Evolutionary conservation across 30 jellyfish, hydroid and myxozoan genomes (phyloP), one percentile per base, ranked within the genome.

Genomic region (Mastigias papua): DNA sequence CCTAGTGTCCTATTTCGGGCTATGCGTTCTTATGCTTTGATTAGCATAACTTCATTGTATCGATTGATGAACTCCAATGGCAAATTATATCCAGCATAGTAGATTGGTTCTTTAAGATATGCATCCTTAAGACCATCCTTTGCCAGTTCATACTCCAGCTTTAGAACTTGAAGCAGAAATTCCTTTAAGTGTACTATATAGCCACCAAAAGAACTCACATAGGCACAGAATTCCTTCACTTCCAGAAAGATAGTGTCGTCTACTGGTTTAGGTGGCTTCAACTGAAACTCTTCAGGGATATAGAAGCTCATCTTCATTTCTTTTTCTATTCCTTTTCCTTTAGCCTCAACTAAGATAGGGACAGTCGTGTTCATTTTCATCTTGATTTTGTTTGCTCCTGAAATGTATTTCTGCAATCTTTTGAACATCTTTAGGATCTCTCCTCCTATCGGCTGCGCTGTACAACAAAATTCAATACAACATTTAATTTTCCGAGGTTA

Each of bases 31-130:
- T n/a, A 76, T 46, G 21, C 30, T 42, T 58, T 58, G 20, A 78
- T 29, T n/a, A 87, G 58, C 90, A 75, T 75, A 30, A 87, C 91
- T 64, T 87, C 96, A 80, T 88, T 88, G 86, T 78, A 92, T 31
- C 96, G 71, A 75, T 80, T 46, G 23, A 25, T 35, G 42, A 77
- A 21, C 48, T 57, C 34, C 30, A 74, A 25, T 1, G 96, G 96
- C 68, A 42, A 34, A 65, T 88, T 66, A 64, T 88, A 88, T 7
- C 96, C 96, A 17, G 96, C 96, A 31, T 10, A 28, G 8, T 60
- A 13, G 79, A 27, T n/a, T 1, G 34, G 21, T 6, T 49, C 81
- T 32, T 23, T 34, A 15, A 32, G 27, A 57, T 88, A 78, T 34
- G 68, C 29, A 34, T 48, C 68, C 66, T 68, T 19, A 22, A 78